A percentile compares a stretch with the other conserved stretches of the same genome.
phyloP scores from a whole-genome alignment of 2,888 invertebrate genomes.

The Luperina nickerlii region DNA sequence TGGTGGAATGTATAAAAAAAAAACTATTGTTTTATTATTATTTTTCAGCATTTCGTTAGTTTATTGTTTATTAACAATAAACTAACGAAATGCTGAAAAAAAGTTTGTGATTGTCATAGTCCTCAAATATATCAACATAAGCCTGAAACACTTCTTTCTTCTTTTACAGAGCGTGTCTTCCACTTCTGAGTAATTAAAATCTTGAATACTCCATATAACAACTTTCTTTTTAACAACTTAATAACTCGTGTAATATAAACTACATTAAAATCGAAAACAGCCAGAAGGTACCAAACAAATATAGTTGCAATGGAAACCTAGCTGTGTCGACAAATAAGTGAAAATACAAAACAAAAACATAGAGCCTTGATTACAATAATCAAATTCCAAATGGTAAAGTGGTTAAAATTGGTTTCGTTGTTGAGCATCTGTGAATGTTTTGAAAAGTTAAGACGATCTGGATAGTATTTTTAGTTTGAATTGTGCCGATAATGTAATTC shows the following conservation, averaged over 20 bases:
- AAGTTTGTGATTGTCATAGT: too few relatives aligned
- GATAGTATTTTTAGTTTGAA: not conserved
- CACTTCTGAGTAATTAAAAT: conserved; percentile 1
- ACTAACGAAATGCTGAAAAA: too few relatives aligned
- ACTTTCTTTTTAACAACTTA: not conserved
- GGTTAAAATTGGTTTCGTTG: not conserved
- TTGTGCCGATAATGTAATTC: not conserved
- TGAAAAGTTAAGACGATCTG: conserved; percentile 11
- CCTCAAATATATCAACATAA: too few relatives aligned
- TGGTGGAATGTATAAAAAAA: too few relatives aligned
- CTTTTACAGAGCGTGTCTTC: too few relatives aligned
- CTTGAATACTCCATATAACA: conserved; percentile 1
- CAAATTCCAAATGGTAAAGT: conserved; percentile 30
- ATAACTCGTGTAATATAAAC: not conserved
- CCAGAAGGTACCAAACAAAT: not conserved
- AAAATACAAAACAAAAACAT: not conserved
- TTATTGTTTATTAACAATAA: too few relatives aligned
- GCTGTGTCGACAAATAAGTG: too few relatives aligned
- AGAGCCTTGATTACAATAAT: not conserved
- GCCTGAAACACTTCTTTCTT: too few relatives aligned
- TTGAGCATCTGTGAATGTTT: conserved; percentile 33
- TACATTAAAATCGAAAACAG: conserved; percentile 10
- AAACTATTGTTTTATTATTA: too few relatives aligned
- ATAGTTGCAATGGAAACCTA: not conserved
- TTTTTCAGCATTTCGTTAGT: too few relatives aligned